Percentiles rank a stretch among this genome's conserved stretches.
Conservation (phyloP, 2,797 vertebrate species). For the Megaceryle alcyon region DNA sequence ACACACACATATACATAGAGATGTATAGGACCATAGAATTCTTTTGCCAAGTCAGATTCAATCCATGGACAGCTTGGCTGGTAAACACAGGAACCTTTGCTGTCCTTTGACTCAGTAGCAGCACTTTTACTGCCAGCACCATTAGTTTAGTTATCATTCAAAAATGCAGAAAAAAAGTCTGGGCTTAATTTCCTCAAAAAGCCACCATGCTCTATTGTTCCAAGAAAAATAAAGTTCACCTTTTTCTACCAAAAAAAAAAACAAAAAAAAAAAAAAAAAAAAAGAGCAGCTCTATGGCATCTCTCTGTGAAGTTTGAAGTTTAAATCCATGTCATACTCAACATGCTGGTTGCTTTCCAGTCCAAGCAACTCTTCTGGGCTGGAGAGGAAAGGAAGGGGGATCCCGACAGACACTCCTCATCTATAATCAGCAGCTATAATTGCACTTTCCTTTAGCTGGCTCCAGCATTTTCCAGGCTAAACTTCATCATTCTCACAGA, state of each 20-base stretch:
- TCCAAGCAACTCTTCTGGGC: neutral
- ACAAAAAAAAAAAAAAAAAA: neutral
- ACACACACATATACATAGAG: accelerated
- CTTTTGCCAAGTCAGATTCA: neutral
- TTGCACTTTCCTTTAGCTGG: neutral
- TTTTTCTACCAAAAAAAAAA: neutral
- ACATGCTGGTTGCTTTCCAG: neutral
- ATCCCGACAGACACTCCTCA: neutral
- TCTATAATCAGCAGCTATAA: neutral
- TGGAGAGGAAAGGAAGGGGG: neutral
- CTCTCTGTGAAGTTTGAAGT: neutral
- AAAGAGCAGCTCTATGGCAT: neutral
- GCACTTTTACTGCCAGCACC: neutral
- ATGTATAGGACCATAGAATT: neutral
- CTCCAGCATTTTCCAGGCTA: constrained; percentile 5
- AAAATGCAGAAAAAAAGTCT: neutral
- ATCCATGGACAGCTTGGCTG: neutral
- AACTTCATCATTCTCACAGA: neutral
- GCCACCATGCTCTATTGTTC: neutral
- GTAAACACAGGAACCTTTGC: neutral
- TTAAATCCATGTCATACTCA: neutral
- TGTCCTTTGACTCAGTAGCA: neutral
- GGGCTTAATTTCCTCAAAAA: neutral
- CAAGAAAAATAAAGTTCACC: neutral
- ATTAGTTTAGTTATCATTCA: neutral